These are phyloP conservation scores for Drosophila pegasa DNA, from an alignment of 2,888 invertebrate genomes.

Conservation along the genomic window DNA sequence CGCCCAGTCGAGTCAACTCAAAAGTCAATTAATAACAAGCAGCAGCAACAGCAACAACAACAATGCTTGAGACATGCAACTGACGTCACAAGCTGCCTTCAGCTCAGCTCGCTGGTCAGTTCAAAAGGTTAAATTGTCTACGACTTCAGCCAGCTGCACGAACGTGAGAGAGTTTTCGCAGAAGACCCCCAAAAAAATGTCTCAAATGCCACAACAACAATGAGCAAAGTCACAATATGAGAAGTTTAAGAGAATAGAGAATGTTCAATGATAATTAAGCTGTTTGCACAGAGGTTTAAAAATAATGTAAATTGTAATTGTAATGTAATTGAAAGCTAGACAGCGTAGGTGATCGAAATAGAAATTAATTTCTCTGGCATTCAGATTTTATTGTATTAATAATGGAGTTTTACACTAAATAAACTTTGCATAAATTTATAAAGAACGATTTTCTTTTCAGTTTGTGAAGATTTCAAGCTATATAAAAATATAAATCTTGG, in stretches of 20 bases:
- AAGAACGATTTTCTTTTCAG: too few relatives aligned
- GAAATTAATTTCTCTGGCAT: background rate
- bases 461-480: too few relatives aligned
- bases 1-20: constrained; percentile 74
- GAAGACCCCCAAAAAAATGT: constrained; percentile 6
- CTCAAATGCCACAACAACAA: constrained; percentile 8
- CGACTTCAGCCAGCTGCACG: constrained; percentile 44
- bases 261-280: constrained; percentile 39
- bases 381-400: background rate
- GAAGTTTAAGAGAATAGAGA: constrained; percentile 4
- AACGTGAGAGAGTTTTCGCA: constrained; percentile 73
- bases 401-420: background rate
- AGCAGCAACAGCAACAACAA: constrained; percentile 28
- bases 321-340: background rate
- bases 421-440: too few relatives aligned
- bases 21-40: constrained; percentile 80
- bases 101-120: constrained; percentile 56
- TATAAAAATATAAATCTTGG: too few relatives aligned
- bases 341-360: background rate
- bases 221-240: background rate
- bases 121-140: constrained; percentile 73
- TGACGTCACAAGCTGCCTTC: constrained; percentile 64
- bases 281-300: constrained; percentile 6
- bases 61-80: constrained; percentile 38
- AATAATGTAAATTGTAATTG: constrained; percentile 1